Base-by-base conservation (phyloP, 2,113 vertebrate genomes). In the Apistogramma diplotaenia region DNA sequence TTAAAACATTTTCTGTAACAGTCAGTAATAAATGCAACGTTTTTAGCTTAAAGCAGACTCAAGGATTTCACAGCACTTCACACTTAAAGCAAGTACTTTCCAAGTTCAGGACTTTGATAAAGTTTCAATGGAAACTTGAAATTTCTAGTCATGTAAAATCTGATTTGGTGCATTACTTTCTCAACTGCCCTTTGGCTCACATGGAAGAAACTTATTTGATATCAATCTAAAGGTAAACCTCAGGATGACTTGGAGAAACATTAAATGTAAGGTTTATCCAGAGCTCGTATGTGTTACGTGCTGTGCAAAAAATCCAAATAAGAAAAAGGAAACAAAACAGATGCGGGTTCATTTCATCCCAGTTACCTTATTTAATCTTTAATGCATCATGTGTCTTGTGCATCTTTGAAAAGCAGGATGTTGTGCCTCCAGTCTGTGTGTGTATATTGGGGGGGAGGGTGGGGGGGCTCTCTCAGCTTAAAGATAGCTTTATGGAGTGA, bases 401-500 rank as follows among this genome's bases (percentile, higher is more conserved):
- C 60, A 51, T 86, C 77, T 86, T 89, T 33, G 51, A 80, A 84
- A 91, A 73, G 78, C 46, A 84, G 76, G 33, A 86, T 79, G 81
- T 78, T 86, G 73, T 83, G 87, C 85, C 78, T 87, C 70, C 53
- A 82, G 79, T 78, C 70, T 86, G 65, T 86, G 82, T 85, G 83
- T 85, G 74, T 79, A 58, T 81, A 75, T 81, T n/a, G n/a, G n/a
- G 83, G 78, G 81, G 74, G 86, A 79, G 74, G 76, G 73, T n/a
- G 83, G 56, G 82, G 76, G 86, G 86, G 79, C 55, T 89, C 79
- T 86, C 53, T 70, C 74, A 82, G 82, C 81, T 77, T 89, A 89
- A 90, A 89, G 89, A 92, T 88, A 89, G 90, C 78, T 84, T 89
- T 85, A 92, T 91, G 81, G 81, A 86, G 89, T 87, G 82, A 77